Percentiles rank a stretch among this genome's conserved stretches.
Evolutionary conservation across 2,888 invertebrate genomes (phyloP).

Genomic region (Colostygia pectinataria): DNA sequence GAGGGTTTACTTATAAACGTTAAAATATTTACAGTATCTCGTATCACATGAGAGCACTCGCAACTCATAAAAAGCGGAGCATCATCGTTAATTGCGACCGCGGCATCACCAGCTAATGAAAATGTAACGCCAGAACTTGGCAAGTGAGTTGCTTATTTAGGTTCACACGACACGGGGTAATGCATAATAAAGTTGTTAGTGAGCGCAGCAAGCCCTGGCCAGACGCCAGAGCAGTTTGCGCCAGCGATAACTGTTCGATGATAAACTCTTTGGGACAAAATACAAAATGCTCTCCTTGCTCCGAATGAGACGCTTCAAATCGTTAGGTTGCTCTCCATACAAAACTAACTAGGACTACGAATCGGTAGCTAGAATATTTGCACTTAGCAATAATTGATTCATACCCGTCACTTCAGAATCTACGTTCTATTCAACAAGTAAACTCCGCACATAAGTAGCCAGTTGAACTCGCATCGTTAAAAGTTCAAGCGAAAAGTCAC

Average conservation of each 20-base stretch:
- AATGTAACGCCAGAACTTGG: conserved; percentile 76
- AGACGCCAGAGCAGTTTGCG: conserved; percentile 53
- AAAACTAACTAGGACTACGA: background rate
- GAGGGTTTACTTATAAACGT: too few species aligned
- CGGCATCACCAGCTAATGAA: conserved; percentile 66
- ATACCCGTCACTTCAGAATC: conserved; percentile 1
- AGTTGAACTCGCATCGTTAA: conserved; percentile 39
- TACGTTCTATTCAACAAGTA: conserved; percentile 17
- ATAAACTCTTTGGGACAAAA: conserved; percentile 44
- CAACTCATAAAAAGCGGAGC: conserved; percentile 24
- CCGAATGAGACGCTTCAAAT: background rate
- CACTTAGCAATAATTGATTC: too few species aligned
- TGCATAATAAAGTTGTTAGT: conserved; percentile 78
- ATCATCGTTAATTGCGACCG: conserved; percentile 45
- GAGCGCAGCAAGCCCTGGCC: conserved; percentile 55
- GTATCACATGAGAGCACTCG: conserved; percentile 4
- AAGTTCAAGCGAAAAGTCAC: conserved; percentile 34
- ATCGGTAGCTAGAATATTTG: too few species aligned
- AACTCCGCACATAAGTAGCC: conserved; percentile 11
- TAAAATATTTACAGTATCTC: background rate
- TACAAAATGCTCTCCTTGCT: conserved; percentile 15
- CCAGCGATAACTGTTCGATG: conserved; percentile 52
- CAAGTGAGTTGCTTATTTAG: conserved; percentile 75
- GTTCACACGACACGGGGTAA: conserved; percentile 64
- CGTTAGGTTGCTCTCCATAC: conserved; percentile 4